phyloP scores from a whole-genome alignment of 2,113 vertebrate genomes.

The Cyanocitta stelleri region DNA sequence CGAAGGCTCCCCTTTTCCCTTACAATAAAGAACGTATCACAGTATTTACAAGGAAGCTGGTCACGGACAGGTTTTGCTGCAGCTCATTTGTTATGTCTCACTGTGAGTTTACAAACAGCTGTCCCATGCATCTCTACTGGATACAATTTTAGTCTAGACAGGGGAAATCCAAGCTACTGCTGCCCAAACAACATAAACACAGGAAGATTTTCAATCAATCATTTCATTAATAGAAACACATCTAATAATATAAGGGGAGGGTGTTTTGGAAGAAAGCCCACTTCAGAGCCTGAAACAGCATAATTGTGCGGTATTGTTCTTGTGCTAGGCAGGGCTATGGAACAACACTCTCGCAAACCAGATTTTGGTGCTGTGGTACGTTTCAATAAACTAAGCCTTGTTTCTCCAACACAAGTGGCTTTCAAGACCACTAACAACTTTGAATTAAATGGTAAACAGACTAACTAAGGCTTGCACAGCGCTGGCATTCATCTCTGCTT shows the following conservation, averaged over 20 bases:
- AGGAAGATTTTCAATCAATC: conserved; percentile 55
- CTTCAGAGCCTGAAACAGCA: conserved; percentile 21
- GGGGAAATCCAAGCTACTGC: conserved; percentile 46
- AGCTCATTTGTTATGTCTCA: conserved; percentile 10
- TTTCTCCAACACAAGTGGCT: conserved; percentile 33
- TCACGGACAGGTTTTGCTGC: background rate
- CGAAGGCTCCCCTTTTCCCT: background rate
- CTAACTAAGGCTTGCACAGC: conserved; percentile 5
- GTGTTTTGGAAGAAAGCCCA: conserved; percentile 39
- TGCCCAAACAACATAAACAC: conserved; percentile 46
- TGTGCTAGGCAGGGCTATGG: background rate
- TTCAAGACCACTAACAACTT: conserved; percentile 38
- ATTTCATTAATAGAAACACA: conserved; percentile 40
- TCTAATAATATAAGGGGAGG: conserved; percentile 46
- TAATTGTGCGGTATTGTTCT: conserved; percentile 10
- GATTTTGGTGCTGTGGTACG: background rate
- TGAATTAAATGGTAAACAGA: conserved; percentile 42
- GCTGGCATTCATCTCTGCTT: background rate
- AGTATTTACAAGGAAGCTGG: conserved; percentile 4
- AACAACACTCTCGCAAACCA: background rate
- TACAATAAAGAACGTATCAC: background rate
- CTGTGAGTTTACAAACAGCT: conserved; percentile 49
- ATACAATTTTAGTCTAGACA: conserved; percentile 42
- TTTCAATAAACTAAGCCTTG: conserved; percentile 19
- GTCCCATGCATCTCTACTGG: conserved; percentile 19